Conservation (phyloP, 2,888 invertebrate genomes). For the Synergus itoensis region DNA sequence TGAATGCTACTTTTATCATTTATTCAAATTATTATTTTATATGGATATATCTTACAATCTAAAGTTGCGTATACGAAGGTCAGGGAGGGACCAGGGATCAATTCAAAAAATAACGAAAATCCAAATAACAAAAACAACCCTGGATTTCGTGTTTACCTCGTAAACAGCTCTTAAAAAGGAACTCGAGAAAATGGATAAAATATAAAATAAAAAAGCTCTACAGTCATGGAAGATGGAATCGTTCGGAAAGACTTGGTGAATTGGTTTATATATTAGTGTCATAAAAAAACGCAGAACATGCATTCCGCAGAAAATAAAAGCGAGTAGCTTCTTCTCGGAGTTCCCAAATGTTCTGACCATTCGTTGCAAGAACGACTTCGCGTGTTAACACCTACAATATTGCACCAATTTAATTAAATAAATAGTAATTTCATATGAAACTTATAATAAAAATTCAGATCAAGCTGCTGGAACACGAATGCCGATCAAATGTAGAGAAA, state of each 20-base stretch:
- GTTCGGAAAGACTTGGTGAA: not conserved
- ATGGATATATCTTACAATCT: slow-evolving; percentile 61
- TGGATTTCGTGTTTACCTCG: not conserved
- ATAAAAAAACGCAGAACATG: not conserved
- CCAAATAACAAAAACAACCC: not conserved
- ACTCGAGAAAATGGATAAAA: not conserved
- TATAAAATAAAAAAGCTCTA: not conserved
- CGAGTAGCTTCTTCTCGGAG: not conserved
- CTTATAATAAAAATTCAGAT: not conserved
- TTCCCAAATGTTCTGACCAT: slow-evolving; percentile 9
- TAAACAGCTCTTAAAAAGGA: not conserved
- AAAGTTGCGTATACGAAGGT: slow-evolving; percentile 57
- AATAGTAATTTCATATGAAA: slow-evolving; percentile 26
- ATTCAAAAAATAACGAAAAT: not conserved
- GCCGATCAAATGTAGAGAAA: not conserved
- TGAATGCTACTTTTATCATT: slow-evolving; percentile 61
- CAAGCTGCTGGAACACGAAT: slow-evolving; percentile 20
- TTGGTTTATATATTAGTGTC: not conserved
- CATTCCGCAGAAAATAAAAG: not conserved
- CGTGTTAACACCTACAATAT: slow-evolving; percentile 30
- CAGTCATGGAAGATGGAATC: not conserved
- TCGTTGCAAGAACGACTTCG: slow-evolving; percentile 39
- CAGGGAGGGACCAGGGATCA: slow-evolving; percentile 1
- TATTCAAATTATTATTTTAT: slow-evolving; percentile 62
- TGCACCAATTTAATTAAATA: slow-evolving; percentile 38